These are phyloP conservation scores for Oncorhynchus kisutch DNA, from an alignment of 2,113 vertebrate species.

Conservation along the genomic window DNA sequence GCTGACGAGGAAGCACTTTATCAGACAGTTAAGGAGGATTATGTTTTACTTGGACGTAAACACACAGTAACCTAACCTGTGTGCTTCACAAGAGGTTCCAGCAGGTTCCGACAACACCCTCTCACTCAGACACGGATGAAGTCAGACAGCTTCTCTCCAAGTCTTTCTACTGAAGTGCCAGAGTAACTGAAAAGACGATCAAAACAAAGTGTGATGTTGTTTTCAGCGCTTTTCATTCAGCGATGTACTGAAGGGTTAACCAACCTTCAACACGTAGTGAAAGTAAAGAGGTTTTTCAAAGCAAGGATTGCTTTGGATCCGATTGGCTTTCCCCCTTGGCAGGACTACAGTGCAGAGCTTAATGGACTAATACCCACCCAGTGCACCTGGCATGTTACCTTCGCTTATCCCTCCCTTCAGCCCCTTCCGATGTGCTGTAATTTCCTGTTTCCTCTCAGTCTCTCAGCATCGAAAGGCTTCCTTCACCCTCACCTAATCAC, in stretches of 20 bases:
- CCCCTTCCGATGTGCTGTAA: slow-evolving; percentile 49
- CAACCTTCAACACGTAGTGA: slow-evolving; percentile 35
- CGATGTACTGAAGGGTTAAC: neutral
- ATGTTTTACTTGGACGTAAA: neutral
- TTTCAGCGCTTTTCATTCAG: slow-evolving; percentile 14
- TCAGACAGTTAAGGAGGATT: too few relatives aligned
- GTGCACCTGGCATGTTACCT: slow-evolving; percentile 63
- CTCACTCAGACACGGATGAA: neutral
- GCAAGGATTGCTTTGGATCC: slow-evolving; percentile 41
- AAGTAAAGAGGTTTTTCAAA: slow-evolving; percentile 33
- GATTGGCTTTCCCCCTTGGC: slow-evolving; percentile 44
- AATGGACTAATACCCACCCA: slow-evolving; percentile 52
- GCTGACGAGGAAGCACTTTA: too few relatives aligned
- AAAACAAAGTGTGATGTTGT: slow-evolving; percentile 9
- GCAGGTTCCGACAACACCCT: neutral
- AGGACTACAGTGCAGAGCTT: slow-evolving; percentile 41
- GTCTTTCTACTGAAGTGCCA: neutral
- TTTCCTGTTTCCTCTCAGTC: slow-evolving; percentile 26
- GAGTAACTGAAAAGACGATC: neutral
- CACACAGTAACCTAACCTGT: neutral
- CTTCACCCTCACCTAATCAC: slow-evolving; percentile 54
- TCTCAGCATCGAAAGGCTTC: slow-evolving; percentile 31
- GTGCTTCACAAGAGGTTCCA: neutral
- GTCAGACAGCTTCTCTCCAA: neutral
- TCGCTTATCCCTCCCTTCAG: slow-evolving; percentile 58